Evolutionary conservation across 2,113 vertebrate species (phyloP).

Genomic region (Mormoops blainvillei): DNA sequence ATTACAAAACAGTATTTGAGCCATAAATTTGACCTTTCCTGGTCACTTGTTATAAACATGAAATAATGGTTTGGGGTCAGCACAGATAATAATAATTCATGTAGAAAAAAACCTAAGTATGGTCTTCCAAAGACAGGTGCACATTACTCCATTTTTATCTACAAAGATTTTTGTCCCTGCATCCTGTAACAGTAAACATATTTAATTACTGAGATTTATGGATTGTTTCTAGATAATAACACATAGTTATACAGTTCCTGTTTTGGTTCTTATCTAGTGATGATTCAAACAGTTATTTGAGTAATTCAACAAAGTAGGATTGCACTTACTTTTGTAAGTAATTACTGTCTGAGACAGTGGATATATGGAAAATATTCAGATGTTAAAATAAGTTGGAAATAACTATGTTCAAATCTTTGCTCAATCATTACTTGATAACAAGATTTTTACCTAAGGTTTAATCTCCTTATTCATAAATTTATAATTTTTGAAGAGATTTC

Average conservation of each 20-base stretch:
- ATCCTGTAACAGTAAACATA: neutral
- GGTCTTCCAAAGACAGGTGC: neutral
- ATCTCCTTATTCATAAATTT: neutral
- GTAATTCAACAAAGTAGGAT: neutral
- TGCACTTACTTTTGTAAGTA: no score
- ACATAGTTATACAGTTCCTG: neutral
- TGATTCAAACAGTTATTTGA: neutral
- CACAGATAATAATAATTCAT: neutral
- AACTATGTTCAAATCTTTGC: neutral
- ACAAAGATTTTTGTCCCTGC: neutral
- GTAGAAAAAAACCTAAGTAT: neutral
- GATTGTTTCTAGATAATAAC: neutral
- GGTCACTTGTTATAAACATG: neutral
- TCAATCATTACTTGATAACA: neutral
- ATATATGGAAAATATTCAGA: neutral
- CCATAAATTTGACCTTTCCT: neutral
- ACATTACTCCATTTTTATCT: neutral
- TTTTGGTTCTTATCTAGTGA: neutral
- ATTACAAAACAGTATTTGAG: neutral
- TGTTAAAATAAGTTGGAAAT: neutral
- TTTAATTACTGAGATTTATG: neutral
- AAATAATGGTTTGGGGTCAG: neutral
- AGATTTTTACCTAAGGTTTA: neutral
- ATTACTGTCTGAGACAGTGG: neutral
- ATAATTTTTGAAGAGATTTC: neutral